These are phyloP conservation scores for Papilio aristodemus DNA, from an alignment of 1,140 invertebrate genomes.

Conservation along the genomic window DNA sequence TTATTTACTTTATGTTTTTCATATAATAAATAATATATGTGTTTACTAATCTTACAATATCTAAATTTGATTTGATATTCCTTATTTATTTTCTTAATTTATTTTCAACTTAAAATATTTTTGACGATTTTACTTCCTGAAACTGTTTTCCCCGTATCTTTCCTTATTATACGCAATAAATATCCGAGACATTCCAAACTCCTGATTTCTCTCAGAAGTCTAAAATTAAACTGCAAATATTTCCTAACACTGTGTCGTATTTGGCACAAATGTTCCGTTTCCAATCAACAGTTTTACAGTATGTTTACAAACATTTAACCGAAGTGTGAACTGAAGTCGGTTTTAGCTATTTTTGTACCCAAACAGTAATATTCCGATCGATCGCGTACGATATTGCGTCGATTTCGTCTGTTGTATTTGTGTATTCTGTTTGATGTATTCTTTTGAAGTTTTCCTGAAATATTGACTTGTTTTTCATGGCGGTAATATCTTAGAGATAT, in stretches of 20 bases:
- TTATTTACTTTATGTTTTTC: no score
- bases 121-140: no score
- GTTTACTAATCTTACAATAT: no score
- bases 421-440: neutral
- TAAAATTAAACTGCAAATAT: neutral
- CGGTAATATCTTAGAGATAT: slow-evolving; percentile 3
- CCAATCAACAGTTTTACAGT: neutral
- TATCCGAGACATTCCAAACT: no score
- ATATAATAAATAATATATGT: no score
- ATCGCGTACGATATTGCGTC: neutral
- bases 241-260: neutral
- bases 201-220: neutral
- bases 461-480: slow-evolving; percentile 9
- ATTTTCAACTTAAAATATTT: no score
- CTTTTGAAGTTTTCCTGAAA: slow-evolving; percentile 10
- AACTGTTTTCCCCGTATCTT: no score
- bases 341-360: slow-evolving; percentile 19
- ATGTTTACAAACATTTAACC: slow-evolving; percentile 21
- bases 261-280: slow-evolving; percentile 21
- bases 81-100: no score
- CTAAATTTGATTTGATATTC: no score
- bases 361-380: neutral
- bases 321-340: slow-evolving; percentile 3
- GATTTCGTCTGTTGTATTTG: neutral
- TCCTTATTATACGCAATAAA: no score